Percentiles rank a stretch among this genome's conserved stretches.
Evolutionary conservation across 1,140 invertebrate genomes (phyloP).

Genomic region (Nilaparvata lugens): DNA sequence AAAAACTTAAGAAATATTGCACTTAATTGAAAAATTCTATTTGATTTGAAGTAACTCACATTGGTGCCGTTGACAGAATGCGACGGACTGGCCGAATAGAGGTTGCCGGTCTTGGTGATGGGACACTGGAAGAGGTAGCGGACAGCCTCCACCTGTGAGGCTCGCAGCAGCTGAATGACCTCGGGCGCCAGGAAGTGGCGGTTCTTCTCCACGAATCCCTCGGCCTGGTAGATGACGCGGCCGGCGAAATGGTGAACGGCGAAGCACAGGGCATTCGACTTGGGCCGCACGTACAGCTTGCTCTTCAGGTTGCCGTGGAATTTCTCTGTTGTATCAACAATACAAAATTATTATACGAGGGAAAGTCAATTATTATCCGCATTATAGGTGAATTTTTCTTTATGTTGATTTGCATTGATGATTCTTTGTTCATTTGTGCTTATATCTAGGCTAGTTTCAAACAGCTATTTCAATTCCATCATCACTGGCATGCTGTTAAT

Average conservation of each 20-base stretch:
- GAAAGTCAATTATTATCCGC: no score
- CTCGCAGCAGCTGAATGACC: constrained; percentile 64
- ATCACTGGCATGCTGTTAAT: no score
- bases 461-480: no score
- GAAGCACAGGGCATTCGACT: constrained; percentile 63
- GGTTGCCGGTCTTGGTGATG: constrained; percentile 69
- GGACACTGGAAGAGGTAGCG: constrained; percentile 70
- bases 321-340: constrained; percentile 49
- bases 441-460: no score
- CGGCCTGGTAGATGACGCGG: constrained; percentile 66
- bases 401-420: no score
- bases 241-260: constrained; percentile 67
- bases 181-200: constrained; percentile 72
- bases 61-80: constrained; percentile 7
- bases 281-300: constrained; percentile 64
- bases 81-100: constrained; percentile 44
- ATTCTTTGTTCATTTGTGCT: no score
- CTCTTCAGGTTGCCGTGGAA: constrained; percentile 72
- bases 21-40: no score
- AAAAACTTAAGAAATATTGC: no score
- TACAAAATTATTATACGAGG: no score
- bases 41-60: not conserved
- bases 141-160: constrained; percentile 60
- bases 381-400: no score
- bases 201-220: constrained; percentile 75